Base-by-base conservation (phyloP, 2,888 invertebrate genomes). In the Therioaphis trifolii region DNA sequence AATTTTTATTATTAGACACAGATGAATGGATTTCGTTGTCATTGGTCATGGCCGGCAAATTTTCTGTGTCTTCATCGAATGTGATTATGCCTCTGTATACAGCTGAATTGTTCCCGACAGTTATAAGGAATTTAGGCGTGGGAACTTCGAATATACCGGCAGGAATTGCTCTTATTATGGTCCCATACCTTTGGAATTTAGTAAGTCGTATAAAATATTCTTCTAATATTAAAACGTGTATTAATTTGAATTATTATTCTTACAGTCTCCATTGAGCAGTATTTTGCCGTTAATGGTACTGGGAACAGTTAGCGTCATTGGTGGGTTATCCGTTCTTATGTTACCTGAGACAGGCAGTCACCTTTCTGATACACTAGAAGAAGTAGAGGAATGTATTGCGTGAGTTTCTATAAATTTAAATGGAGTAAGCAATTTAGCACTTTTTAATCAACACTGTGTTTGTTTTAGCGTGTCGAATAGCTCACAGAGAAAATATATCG, bases 1-100 rank as follows among this genome's bases (percentile, higher is more conserved):
- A 35, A 9, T 14, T 74, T 15, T 35, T 75, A 1, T 58, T 61
- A 49, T 18, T 24, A 85, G 85, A 75, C 35, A 84, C 84, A 58
- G 40, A 63, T 24, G 84, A 85, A 71, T 94, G 93, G 93, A 88
- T 93, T 71, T 92, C 92, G 88, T 93, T 94, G 63, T 91, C 92
- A n/a, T 91, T 94, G 86, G 91, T 94, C 68, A 94, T 95, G 93
- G 90, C 93, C 85, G 94, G 94, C 87, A 94, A 95, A 89, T 94
- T 95, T 87, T 92, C 93, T 40, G 93, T 95, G 78, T 93, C 94
- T 61, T 92, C 93, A 0, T 93, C 94, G 27, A 95, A 95, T 87
- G 94, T 93, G 87, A 93, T 94, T 87, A 90, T 94, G 90, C 95
- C 95, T 0, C 92, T 93, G 43, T 93, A 92, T 88, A 93, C 93